These are phyloP conservation scores for Conus canariensis DNA, from an alignment of 2,888 invertebrate genomes.

Conservation along the genomic window DNA sequence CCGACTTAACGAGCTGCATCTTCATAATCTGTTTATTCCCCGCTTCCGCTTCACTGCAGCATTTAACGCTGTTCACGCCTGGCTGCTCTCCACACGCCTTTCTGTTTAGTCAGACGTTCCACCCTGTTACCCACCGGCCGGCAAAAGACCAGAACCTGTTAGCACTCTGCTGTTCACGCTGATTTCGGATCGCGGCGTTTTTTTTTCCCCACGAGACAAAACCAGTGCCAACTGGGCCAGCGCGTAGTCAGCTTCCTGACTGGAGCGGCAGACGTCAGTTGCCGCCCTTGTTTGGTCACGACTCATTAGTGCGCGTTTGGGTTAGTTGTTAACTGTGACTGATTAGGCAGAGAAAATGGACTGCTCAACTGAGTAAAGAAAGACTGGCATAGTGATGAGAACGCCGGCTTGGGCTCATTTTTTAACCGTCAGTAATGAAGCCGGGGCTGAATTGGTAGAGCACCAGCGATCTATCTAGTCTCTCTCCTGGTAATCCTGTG, in stretches of 20 bases:
- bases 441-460: no score
- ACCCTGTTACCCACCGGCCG: not conserved
- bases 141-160: not conserved
- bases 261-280: not conserved
- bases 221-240: not conserved
- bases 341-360: not conserved
- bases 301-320: not conserved
- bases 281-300: not conserved
- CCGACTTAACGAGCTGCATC: not conserved
- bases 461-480: no score
- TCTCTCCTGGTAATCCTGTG: no score
- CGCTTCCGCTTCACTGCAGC: not conserved
- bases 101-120: conserved; percentile 3
- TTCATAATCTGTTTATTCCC: conserved; percentile 4
- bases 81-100: not conserved
- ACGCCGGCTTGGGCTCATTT: no score
- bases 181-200: not conserved
- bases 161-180: not conserved
- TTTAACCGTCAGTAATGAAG: no score
- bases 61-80: not conserved
- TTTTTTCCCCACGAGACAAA: not conserved
- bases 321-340: no score
- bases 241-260: not conserved
- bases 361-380: no score
- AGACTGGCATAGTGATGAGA: no score